A percentile compares a stretch with the other conserved stretches of the same genome.
Evolutionary conservation across 2,113 vertebrate genomes (phyloP).

Genomic region (Mastomys coucha): DNA sequence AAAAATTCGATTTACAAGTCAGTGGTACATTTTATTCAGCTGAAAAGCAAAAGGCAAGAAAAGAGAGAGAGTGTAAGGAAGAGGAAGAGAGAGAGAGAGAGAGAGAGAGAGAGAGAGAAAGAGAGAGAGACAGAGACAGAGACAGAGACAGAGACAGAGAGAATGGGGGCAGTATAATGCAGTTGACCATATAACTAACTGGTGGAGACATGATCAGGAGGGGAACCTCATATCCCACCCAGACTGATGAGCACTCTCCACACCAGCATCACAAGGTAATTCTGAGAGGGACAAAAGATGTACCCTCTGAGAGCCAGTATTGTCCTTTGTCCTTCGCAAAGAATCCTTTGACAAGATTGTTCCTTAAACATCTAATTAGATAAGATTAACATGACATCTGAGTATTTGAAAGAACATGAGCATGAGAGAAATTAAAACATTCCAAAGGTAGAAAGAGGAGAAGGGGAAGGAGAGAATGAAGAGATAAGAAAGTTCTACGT

Average conservation of each 20-base stretch:
- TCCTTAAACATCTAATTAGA: slow-evolving; percentile 4
- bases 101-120: background rate
- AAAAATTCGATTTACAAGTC: background rate
- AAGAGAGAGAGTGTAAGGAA: background rate
- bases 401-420: slow-evolving; percentile 11
- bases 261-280: background rate
- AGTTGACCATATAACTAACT: background rate
- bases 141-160: background rate
- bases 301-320: background rate
- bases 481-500: background rate
- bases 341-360: background rate
- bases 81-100: background rate
- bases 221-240: rapidly evolving
- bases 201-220: background rate
- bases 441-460: background rate
- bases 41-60: background rate
- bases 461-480: background rate
- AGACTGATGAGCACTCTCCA: rapidly evolving
- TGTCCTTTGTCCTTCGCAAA: background rate
- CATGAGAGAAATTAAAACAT: background rate
- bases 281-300: background rate
- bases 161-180: background rate
- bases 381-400: background rate
- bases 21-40: background rate
- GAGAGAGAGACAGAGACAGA: no score